Percentiles rank a stretch among this genome's conserved stretches.
These are phyloP conservation scores for Alectura lathami DNA, from an alignment of 2,113 vertebrate genomes.

Conservation along the genomic window DNA sequence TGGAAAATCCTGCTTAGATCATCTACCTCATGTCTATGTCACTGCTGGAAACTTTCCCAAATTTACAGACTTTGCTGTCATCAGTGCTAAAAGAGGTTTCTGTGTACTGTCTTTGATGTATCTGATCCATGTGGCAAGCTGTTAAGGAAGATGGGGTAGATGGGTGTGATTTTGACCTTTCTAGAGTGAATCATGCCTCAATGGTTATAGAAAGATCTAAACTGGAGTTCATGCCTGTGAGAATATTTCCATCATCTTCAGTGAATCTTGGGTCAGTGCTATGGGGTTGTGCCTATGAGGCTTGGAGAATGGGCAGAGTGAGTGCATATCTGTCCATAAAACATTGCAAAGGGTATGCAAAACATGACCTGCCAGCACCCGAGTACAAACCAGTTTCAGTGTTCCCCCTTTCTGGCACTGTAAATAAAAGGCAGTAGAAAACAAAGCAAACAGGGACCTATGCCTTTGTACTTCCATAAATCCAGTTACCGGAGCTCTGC, in stretches of 20 bases:
- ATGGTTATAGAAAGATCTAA: neutral
- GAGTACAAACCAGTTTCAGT: neutral
- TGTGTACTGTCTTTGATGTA: slow-evolving; percentile 1
- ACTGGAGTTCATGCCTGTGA: neutral
- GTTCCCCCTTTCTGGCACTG: neutral
- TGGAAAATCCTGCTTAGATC: slow-evolving; percentile 26
- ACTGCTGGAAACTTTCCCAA: slow-evolving; percentile 35
- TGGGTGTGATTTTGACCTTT: slow-evolving; percentile 38
- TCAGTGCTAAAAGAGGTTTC: slow-evolving; percentile 26
- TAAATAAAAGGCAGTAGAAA: neutral
- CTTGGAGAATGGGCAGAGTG: neutral
- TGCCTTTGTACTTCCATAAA: neutral
- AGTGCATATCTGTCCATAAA: neutral
- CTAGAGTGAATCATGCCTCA: neutral
- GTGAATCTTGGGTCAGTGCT: neutral
- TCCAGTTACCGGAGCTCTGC: neutral
- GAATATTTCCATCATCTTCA: neutral
- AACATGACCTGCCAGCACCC: accelerated
- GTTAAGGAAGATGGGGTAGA: slow-evolving; percentile 30
- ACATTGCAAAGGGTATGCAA: neutral
- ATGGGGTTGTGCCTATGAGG: neutral
- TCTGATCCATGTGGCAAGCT: slow-evolving; percentile 21
- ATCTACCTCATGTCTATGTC: neutral
- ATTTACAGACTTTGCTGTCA: slow-evolving; percentile 54
- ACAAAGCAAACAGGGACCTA: neutral